phyloP scores from a whole-genome alignment of 2,113 vertebrate species.

The Osmerus mordax region DNA sequence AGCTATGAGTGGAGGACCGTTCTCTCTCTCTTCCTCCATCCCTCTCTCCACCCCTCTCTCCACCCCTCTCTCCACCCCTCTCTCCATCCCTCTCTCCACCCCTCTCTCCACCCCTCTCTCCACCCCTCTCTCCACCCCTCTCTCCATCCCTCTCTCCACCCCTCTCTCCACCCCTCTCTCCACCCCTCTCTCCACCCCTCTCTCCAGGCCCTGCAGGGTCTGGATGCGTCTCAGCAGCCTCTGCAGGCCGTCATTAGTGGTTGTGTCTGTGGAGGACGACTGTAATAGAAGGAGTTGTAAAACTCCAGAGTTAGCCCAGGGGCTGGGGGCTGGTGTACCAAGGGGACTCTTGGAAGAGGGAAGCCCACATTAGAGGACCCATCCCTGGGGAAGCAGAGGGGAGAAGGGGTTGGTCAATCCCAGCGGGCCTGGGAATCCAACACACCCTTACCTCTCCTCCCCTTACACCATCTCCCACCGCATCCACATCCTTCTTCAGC shows the following conservation, averaged over 20 bases:
- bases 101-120: neutral
- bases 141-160: neutral
- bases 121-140: neutral
- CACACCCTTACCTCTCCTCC: conserved; percentile 42
- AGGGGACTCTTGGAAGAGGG: conserved; percentile 61
- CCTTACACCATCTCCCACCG: conserved; percentile 28
- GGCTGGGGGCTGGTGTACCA: conserved; percentile 49
- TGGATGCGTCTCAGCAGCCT: conserved; percentile 64
- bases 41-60: conserved; percentile 45
- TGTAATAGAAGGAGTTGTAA: conserved; percentile 78
- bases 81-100: conserved; percentile 63
- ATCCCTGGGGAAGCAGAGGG: conserved; percentile 45
- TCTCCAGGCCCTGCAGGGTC: conserved; percentile 42
- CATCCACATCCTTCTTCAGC: conserved; percentile 20
- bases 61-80: conserved; percentile 5
- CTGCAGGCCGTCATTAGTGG: conserved; percentile 78
- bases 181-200: conserved; percentile 61
- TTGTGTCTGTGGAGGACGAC: conserved; percentile 78
- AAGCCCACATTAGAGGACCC: conserved; percentile 49
- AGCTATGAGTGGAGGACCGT: neutral
- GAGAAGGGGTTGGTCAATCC: conserved; percentile 27
- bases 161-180: conserved; percentile 16
- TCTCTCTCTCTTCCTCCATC: neutral
- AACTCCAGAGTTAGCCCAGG: conserved; percentile 70
- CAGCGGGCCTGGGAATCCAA: conserved; percentile 28